A percentile compares a stretch with the other conserved stretches of the same genome.
Evolutionary conservation across 2,113 vertebrate species (phyloP).

Genomic region (Leptobrachium leishanense): DNA sequence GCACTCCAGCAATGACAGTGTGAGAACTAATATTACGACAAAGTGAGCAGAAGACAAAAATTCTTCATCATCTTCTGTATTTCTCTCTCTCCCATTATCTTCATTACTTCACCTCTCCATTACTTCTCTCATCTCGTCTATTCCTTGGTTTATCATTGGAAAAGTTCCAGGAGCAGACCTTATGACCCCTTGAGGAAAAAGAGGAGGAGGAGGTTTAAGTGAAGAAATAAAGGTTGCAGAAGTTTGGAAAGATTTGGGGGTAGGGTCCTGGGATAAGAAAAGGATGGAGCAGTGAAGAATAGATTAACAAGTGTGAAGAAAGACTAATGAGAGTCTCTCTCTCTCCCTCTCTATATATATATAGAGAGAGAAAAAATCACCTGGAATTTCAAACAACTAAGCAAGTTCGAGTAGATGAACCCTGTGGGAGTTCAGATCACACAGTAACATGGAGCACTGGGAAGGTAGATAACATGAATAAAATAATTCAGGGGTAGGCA

Average conservation of each 20-base stretch:
- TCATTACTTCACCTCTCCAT: conserved; percentile 23
- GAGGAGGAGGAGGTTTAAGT: not conserved
- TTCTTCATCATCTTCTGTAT: not conserved
- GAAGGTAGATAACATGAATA: no score
- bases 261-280: not conserved
- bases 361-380: no score
- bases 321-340: no score
- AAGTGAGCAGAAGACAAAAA: not conserved
- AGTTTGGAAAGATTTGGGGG: not conserved
- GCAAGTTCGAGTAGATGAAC: no score
- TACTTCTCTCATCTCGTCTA: not conserved
- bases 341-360: no score
- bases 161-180: conserved; percentile 15
- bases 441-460: no score
- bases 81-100: not conserved
- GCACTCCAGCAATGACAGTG: not conserved
- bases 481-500: no score
- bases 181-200: conserved; percentile 8
- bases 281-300: not conserved
- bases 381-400: no score
- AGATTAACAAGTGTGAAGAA: no score
- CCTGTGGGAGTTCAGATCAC: no score
- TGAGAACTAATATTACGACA: not conserved
- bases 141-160: conserved; percentile 27
- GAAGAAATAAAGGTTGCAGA: not conserved